Base-by-base conservation (phyloP, 2,888 invertebrate genomes). In the Malthinus flaveolus region DNA sequence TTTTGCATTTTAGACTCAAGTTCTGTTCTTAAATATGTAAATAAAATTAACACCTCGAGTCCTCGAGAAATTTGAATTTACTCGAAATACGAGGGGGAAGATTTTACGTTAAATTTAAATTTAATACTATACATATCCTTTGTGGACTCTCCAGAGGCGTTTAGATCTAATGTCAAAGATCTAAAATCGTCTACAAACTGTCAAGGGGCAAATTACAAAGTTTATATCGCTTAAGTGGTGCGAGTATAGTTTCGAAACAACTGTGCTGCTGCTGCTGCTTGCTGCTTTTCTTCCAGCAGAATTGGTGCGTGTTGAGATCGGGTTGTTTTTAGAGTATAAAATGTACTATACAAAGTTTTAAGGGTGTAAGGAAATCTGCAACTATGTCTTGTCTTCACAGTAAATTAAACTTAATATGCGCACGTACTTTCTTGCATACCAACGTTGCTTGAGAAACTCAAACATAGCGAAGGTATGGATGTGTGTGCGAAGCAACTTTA, bases 161-260 rank as follows among this genome's bases (percentile, higher is more conserved):
- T 45, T 35, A 46, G 49, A 60, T 59, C 54, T 55, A 48, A 59
- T 42, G 61, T 49, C 58, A 55, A 51, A 59, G 55, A 55, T 45
- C 59, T 54, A 57, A 67, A 67, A 65, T 62, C 63, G 59, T 49
- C 63, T 58, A 61, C 58, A 61, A 63, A 65, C 64, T 64, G 68
- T 68, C 68, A 67, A 50, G 66, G 69, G 69, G 64, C 66, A 64
- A 69, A 69, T 71, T 70, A 68, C 61, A 56, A 70, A 70, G 68
- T 69, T 70, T 63, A 66, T 65, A 52, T 61, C 58, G 61, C 60
- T 63, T 37, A 58, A 56, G 37, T 59, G 56, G 56, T 15, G 39
- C 13, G 39, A 15, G 13, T 56, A 61, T 53, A 61, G 53, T 61
- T 59, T 56, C 49, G 52, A 53, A 53, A 51, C 55, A 33, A 36